Evolutionary conservation across 2,113 vertebrate genomes (phyloP).

Genomic region (Meriones unguiculatus): DNA sequence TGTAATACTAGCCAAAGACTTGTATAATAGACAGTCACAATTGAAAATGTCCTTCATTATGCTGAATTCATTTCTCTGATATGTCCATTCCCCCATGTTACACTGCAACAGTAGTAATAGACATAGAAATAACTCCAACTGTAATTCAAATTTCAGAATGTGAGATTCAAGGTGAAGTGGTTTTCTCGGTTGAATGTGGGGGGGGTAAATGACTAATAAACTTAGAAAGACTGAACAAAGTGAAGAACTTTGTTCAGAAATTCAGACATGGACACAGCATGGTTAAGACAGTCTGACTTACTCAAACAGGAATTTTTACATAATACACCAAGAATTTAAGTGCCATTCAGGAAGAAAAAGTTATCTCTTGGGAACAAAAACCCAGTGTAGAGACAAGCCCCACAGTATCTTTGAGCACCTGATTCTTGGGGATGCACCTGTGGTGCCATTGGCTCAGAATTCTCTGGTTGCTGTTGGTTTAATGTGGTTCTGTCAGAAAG

Average conservation of each 20-base stretch:
- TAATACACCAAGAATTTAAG: slow-evolving; percentile 49
- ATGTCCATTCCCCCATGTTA: slow-evolving; percentile 73
- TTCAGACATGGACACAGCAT: slow-evolving; percentile 28
- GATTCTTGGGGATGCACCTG: not conserved
- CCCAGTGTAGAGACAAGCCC: not conserved
- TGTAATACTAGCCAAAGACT: slow-evolving; percentile 71
- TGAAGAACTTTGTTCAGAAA: slow-evolving; percentile 48
- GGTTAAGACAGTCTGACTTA: slow-evolving; percentile 53
- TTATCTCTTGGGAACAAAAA: slow-evolving; percentile 51
- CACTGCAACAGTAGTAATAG: slow-evolving; percentile 66
- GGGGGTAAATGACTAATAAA: slow-evolving; percentile 61
- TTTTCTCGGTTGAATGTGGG: slow-evolving; percentile 56
- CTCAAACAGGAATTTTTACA: slow-evolving; percentile 49
- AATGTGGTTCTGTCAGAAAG: not conserved
- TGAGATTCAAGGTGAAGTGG: slow-evolving; percentile 66
- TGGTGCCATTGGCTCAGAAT: not conserved
- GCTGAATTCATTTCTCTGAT: slow-evolving; percentile 76
- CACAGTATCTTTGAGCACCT: not conserved
- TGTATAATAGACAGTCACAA: slow-evolving; percentile 74
- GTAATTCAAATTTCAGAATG: slow-evolving; percentile 73
- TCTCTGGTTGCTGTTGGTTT: slow-evolving; percentile 23
- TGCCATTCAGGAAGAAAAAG: slow-evolving; percentile 29
- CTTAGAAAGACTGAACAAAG: slow-evolving; percentile 64
- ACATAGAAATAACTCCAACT: slow-evolving; percentile 70
- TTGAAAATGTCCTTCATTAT: slow-evolving; percentile 80